Percentiles rank a stretch among this genome's conserved stretches.
These are phyloP conservation scores for Parelbella ahira DNA, from an alignment of 2,888 invertebrate species.

Conservation along the genomic window DNA sequence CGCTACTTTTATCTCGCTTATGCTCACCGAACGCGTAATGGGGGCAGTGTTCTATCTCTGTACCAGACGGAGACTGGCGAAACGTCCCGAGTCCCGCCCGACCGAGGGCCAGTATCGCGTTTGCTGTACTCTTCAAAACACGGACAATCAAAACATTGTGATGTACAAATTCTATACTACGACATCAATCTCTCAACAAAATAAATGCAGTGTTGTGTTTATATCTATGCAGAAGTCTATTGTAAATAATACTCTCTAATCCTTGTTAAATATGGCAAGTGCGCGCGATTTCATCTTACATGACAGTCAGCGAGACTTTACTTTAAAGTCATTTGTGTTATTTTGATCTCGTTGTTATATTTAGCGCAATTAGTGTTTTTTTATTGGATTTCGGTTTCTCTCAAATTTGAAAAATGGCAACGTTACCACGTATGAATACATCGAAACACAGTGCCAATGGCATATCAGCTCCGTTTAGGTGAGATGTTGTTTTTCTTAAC, in stretches of 20 bases:
- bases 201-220: neutral
- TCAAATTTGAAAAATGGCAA: conserved; percentile 62
- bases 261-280: conserved; percentile 6
- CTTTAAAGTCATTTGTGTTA: conserved; percentile 35
- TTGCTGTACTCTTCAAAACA: conserved; percentile 47
- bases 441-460: conserved; percentile 55
- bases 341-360: conserved; percentile 27
- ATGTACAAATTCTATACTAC: too few species aligned
- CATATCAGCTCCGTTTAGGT: conserved; percentile 68
- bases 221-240: too few species aligned
- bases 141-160: conserved; percentile 37
- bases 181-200: too few species aligned
- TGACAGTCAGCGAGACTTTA: conserved; percentile 37
- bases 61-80: conserved; percentile 45
- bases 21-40: conserved; percentile 35
- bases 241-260: neutral
- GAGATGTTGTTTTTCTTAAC: too few species aligned
- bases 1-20: conserved; percentile 43
- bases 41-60: conserved; percentile 34
- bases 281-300: too few species aligned
- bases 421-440: conserved; percentile 66
- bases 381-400: conserved; percentile 21
- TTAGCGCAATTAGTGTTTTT: conserved; percentile 24
- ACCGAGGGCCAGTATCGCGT: conserved; percentile 52
- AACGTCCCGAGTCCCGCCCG: conserved; percentile 50